phyloP scores from a whole-genome alignment of 2,888 invertebrate species.

The Zele albiditarsus region DNA sequence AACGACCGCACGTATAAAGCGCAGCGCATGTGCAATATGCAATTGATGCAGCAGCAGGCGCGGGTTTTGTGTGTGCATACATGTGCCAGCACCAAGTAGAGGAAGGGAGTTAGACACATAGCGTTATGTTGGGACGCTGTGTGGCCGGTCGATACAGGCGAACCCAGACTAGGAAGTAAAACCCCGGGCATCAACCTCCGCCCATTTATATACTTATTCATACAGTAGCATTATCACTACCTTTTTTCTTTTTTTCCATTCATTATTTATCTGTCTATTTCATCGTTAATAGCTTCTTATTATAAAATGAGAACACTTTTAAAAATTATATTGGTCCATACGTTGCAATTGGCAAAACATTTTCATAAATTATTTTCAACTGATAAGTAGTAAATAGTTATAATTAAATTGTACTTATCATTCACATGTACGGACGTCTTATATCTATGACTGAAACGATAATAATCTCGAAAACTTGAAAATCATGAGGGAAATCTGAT shows the following conservation, averaged over 20 bases:
- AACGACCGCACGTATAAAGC: conserved; percentile 19
- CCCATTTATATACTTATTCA: conserved; percentile 54
- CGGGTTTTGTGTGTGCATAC: conserved; percentile 39
- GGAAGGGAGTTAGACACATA: conserved; percentile 14
- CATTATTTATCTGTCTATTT: not conserved
- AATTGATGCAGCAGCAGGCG: conserved; percentile 33
- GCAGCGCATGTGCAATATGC: conserved; percentile 33
- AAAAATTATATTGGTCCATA: too few relatives aligned
- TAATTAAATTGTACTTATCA: too few relatives aligned
- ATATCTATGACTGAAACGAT: too few relatives aligned
- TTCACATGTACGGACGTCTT: too few relatives aligned
- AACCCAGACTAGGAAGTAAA: conserved; percentile 68
- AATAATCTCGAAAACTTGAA: too few relatives aligned
- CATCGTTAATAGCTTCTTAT: not conserved
- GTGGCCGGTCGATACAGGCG: conserved; percentile 69
- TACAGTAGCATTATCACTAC: conserved; percentile 6
- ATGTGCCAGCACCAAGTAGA: conserved; percentile 33
- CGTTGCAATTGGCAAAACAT: too few relatives aligned
- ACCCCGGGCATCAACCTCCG: conserved; percentile 70
- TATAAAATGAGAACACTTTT: too few relatives aligned
- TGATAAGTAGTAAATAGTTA: too few relatives aligned
- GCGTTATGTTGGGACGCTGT: conserved; percentile 59
- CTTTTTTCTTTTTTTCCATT: not conserved
- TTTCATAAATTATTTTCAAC: too few relatives aligned
- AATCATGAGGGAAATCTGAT: too few relatives aligned